Percentiles rank a stretch among this genome's conserved stretches.
Evolutionary conservation across 2,797 vertebrate species (phyloP).

Genomic region (Borostomias antarcticus): DNA sequence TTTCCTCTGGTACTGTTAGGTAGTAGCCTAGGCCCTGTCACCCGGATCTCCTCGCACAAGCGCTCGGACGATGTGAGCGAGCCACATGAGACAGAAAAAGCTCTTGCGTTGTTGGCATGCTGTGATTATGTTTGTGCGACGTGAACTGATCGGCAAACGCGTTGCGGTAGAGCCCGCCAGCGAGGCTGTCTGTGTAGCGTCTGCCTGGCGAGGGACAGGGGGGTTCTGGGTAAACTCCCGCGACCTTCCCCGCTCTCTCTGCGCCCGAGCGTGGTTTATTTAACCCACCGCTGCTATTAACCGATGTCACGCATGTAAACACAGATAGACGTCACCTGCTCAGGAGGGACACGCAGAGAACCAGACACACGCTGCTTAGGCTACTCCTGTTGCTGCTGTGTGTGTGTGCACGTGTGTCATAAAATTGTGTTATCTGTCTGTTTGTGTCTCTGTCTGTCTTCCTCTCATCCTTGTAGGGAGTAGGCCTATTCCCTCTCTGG

Average conservation of each 20-base stretch:
- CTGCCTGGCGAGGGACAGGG: conserved; percentile 14
- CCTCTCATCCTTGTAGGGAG: too few species aligned
- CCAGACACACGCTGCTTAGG: not conserved
- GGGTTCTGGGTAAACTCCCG: conserved; percentile 53
- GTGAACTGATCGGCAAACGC: conserved; percentile 48
- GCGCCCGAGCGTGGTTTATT: conserved; percentile 54
- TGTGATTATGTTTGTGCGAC: conserved; percentile 47
- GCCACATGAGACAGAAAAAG: conserved; percentile 42
- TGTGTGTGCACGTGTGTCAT: not conserved
- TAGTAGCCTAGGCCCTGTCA: conserved; percentile 39
- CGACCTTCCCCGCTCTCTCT: conserved; percentile 30
- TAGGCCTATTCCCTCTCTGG: too few species aligned
- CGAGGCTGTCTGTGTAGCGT: conserved; percentile 55
- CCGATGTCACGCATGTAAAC: conserved; percentile 54
- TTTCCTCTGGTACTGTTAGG: too few species aligned
- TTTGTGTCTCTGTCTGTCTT: not conserved
- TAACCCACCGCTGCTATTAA: conserved; percentile 58
- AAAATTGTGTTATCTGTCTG: not conserved
- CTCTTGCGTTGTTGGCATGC: conserved; percentile 39
- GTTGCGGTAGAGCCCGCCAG: conserved; percentile 47
- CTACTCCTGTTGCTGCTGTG: conserved; percentile 1
- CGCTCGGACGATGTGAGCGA: conserved; percentile 39
- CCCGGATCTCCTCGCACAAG: conserved; percentile 63
- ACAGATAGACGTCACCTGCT: conserved; percentile 50
- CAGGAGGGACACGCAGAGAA: not conserved